Conservation (phyloP, 1,140 invertebrate species). For the Camponotus pennsylvanicus region DNA sequence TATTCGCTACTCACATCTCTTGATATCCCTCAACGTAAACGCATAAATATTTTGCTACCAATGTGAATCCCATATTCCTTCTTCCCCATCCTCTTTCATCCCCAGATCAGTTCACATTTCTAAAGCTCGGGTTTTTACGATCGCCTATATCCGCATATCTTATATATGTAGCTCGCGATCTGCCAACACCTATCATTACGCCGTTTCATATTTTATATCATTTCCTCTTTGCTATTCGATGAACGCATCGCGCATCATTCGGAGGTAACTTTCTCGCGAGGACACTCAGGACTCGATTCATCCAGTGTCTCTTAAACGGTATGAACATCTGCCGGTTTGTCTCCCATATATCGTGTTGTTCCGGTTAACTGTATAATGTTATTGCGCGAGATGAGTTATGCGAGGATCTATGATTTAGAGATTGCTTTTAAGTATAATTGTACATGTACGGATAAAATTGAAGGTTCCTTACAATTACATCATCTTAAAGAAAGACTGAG, state of each 20-base stretch:
- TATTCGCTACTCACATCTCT: conserved; percentile 19
- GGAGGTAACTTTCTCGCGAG: conserved; percentile 36
- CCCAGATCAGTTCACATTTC: conserved; percentile 17
- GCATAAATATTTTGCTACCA: conserved; percentile 51
- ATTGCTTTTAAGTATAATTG: neutral
- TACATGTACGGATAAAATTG: neutral
- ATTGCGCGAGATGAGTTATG: conserved; percentile 7
- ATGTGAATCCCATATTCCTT: conserved; percentile 4
- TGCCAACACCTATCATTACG: conserved; percentile 26
- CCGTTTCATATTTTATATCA: conserved; percentile 11
- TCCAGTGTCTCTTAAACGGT: conserved; percentile 53
- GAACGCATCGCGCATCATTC: conserved; percentile 8
- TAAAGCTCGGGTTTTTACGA: conserved; percentile 27
- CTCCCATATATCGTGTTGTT: conserved; percentile 45
- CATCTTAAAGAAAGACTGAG: neutral
- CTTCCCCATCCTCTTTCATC: conserved; percentile 1
- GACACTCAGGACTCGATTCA: conserved; percentile 33
- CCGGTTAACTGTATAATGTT: conserved; percentile 52
- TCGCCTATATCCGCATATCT: conserved; percentile 14
- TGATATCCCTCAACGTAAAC: conserved; percentile 21
- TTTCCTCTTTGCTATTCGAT: conserved; percentile 17
- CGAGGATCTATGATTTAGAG: conserved; percentile 11
- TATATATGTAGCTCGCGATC: conserved; percentile 46
- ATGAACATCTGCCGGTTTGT: conserved; percentile 38
- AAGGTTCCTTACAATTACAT: neutral